phyloP scores from a whole-genome alignment of 2,888 invertebrate genomes.

The Agapetus fuscipes region DNA sequence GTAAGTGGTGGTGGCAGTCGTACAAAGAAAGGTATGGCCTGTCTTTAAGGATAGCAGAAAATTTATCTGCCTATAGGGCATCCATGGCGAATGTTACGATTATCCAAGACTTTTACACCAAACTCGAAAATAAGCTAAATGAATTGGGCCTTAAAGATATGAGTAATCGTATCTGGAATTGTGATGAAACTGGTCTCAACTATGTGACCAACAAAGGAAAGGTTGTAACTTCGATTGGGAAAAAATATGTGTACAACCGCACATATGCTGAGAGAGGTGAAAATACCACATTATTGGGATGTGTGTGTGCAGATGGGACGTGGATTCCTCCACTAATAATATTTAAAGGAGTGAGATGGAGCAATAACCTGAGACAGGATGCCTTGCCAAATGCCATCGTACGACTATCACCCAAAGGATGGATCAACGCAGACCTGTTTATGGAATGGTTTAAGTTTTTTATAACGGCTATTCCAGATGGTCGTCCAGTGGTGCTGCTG shows the following conservation, averaged over 20 bases:
- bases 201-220: constrained; percentile 20
- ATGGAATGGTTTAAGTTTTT: no score
- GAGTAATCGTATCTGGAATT: constrained; percentile 8
- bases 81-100: constrained; percentile 14
- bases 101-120: constrained; percentile 14
- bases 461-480: constrained; percentile 10
- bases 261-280: constrained; percentile 21
- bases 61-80: constrained; percentile 14
- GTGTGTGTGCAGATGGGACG: constrained; percentile 11
- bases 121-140: constrained; percentile 12
- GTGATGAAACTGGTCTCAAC: constrained; percentile 22
- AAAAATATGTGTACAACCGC: constrained; percentile 20
- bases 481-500: constrained; percentile 8
- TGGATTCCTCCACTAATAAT: constrained; percentile 10
- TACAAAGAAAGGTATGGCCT: constrained; percentile 11
- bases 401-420: constrained; percentile 24
- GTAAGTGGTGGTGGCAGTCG: constrained; percentile 16
- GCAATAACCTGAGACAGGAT: constrained; percentile 17
- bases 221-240: constrained; percentile 21
- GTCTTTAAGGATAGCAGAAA: constrained; percentile 15
- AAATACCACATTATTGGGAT: constrained; percentile 20
- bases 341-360: constrained; percentile 21
- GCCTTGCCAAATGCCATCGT: constrained; percentile 22
- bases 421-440: no score
- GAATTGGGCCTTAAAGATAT: constrained; percentile 7